Evolutionary conservation across 2,113 vertebrate species (phyloP).

Genomic region (Ameiurus melas): DNA sequence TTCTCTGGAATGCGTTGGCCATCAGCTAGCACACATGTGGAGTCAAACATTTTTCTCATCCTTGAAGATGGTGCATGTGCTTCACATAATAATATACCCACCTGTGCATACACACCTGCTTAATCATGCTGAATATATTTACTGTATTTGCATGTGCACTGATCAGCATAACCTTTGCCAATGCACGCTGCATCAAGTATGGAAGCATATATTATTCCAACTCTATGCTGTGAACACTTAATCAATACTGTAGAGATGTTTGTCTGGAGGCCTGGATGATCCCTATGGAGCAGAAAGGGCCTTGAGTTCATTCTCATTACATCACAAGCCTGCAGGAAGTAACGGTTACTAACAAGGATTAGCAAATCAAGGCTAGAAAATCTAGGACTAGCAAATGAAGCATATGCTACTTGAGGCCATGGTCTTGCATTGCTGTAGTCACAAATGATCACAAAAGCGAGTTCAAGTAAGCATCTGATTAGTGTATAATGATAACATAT

Average conservation of each 20-base stretch:
- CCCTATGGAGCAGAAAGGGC: background rate
- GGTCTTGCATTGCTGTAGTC: background rate
- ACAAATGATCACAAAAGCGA: background rate
- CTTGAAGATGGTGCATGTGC: background rate
- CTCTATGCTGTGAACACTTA: background rate
- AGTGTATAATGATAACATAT: background rate
- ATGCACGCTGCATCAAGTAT: background rate
- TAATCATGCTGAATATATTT: background rate
- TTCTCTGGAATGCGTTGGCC: slow-evolving; percentile 60
- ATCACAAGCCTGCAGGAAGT: background rate
- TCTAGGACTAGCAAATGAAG: background rate
- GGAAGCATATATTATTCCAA: background rate
- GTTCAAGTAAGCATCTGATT: background rate
- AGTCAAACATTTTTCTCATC: slow-evolving; percentile 19
- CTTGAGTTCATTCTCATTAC: background rate
- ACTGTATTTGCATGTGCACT: background rate
- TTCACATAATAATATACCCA: background rate
- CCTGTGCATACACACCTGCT: background rate
- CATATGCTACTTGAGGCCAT: background rate
- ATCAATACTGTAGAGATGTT: slow-evolving; percentile 25
- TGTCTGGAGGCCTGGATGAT: slow-evolving; percentile 3
- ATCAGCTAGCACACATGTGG: slow-evolving; percentile 40
- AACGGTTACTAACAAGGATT: background rate
- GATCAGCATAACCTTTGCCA: background rate
- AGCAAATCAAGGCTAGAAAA: background rate